These are phyloP conservation scores for Actinemys pallida DNA, from an alignment of 2,113 vertebrate genomes.

Conservation along the genomic window DNA sequence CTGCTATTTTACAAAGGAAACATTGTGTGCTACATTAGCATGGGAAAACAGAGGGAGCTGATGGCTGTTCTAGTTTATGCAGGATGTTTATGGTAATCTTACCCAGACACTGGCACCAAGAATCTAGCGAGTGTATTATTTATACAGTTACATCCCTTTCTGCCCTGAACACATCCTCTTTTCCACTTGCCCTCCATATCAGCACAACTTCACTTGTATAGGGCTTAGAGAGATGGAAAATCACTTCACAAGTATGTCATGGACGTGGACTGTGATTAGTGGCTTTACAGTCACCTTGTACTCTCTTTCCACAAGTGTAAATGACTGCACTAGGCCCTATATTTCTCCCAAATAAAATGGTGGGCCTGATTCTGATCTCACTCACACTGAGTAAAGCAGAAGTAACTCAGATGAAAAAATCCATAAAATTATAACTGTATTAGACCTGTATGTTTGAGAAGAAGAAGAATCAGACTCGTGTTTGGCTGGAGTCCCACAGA, in stretches of 20 bases:
- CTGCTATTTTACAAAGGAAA: not conserved
- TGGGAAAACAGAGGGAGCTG: not conserved
- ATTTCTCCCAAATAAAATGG: not conserved
- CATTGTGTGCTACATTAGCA: not conserved
- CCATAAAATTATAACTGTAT: not conserved
- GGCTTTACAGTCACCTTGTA: not conserved
- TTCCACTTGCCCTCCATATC: not conserved
- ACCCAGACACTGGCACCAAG: not conserved
- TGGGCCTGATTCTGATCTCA: not conserved
- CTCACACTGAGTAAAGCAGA: not conserved
- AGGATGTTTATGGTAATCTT: not conserved
- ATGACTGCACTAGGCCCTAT: not conserved
- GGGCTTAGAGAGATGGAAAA: not conserved
- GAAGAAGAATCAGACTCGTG: not conserved
- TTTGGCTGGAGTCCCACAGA: not conserved
- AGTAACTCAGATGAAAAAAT: not conserved
- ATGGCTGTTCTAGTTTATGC: not conserved
- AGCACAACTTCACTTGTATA: not conserved
- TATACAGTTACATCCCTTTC: not conserved
- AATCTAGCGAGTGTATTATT: not conserved
- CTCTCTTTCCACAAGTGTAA: not conserved
- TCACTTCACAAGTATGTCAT: not conserved
- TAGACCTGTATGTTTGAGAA: not conserved
- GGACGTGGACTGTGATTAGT: not conserved
- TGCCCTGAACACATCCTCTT: not conserved